Evolutionary conservation across 2,888 invertebrate genomes (phyloP), one percentile per base, ranked within the genome.

Genomic region (Trimorus sp.): DNA sequence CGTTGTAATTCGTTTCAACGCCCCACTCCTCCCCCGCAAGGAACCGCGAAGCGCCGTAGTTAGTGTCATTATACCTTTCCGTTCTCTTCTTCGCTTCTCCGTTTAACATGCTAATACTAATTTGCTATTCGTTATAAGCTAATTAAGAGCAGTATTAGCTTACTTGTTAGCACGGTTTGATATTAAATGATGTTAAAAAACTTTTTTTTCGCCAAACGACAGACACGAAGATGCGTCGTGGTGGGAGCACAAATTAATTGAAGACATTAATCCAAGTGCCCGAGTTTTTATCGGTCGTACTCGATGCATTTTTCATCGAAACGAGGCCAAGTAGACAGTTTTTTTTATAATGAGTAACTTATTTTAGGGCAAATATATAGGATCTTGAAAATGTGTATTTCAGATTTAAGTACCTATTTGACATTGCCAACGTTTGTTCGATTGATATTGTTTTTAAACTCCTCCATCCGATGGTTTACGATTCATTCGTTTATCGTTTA

Each of bases 101-200:
- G 59, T 65, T 88, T 87, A 87, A 85, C 83, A 86, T 84, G 85
- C 84, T 86, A 86, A 87, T 87, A 86, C 86, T 86, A 86, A 88
- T 88, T 88, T 88, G 87, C 88, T 86, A 88, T 88, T 88, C 88
- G 85, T 88, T 81, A 85, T 85, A 85, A 87, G 87, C 84, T 88
- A 88, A 88, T 89, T 88, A 73, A 87, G 68, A 73, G 48, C 59
- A 68, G 56, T 71, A 79, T 82, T 79, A 79, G 66, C 79, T 70
- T 71, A 60, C 79, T 79, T 79, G 75, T 75, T 75, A 70, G 70
- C 75, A 70, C 54, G 70, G 71, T 70, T 78, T 78, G 59, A 71
- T 78, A 66, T 79, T 60, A 66, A 79, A 73, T 79, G 62, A 73
- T 73, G 68, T 79, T 79, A 54, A 68, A 68, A 62, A 66, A 42